Conservation (phyloP, 2,888 invertebrate species). For the Polylopha cassiicola region DNA sequence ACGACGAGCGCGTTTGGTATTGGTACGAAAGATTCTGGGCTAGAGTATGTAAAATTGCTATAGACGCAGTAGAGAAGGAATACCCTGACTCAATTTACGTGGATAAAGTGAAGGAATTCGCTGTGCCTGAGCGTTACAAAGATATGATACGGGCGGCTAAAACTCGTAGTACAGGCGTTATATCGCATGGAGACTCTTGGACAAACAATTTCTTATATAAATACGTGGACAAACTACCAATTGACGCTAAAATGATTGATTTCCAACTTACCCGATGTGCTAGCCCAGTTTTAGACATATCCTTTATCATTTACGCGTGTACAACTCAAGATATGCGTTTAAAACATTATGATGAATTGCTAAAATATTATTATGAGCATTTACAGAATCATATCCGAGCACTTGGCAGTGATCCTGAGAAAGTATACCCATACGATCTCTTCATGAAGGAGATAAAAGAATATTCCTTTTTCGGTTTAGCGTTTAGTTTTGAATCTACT, state of each 20-base stretch:
- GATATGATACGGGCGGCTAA: conserved; percentile 62
- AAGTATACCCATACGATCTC: conserved; percentile 69
- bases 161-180: conserved; percentile 67
- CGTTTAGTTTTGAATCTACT: conserved; percentile 78
- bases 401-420: conserved; percentile 77
- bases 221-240: conserved; percentile 39
- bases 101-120: conserved; percentile 72
- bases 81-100: conserved; percentile 78
- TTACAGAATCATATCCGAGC: conserved; percentile 72
- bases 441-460: conserved; percentile 76
- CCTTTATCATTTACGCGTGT: conserved; percentile 76
- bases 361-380: conserved; percentile 78
- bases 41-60: conserved; percentile 69
- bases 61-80: conserved; percentile 80
- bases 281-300: conserved; percentile 76
- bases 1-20: conserved; percentile 63
- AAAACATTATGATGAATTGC: conserved; percentile 76
- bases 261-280: conserved; percentile 81
- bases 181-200: conserved; percentile 86
- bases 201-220: conserved; percentile 83
- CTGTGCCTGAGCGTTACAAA: conserved; percentile 69
- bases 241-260: conserved; percentile 79
- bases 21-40: conserved; percentile 79
- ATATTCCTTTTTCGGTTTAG: conserved; percentile 75
- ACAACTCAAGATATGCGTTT: conserved; percentile 76